phyloP scores from a whole-genome alignment of 2,888 invertebrate species.

The Psylliodes chrysocephalus region DNA sequence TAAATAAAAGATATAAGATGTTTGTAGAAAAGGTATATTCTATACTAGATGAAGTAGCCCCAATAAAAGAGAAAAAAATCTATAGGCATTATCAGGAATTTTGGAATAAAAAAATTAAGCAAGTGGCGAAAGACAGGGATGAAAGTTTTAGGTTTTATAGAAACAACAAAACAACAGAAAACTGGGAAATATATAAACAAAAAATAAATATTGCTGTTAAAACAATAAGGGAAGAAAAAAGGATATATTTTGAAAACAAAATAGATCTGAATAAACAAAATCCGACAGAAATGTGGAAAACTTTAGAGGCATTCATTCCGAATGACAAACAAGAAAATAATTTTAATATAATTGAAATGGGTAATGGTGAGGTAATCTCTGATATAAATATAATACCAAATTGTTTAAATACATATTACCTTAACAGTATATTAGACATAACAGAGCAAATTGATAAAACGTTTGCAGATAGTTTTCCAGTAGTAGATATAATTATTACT shows the following conservation, averaged over 20 bases:
- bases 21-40: neutral
- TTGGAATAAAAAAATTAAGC: neutral
- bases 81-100: constrained; percentile 1
- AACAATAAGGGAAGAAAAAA: constrained; percentile 8
- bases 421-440: neutral
- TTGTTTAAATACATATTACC: neutral
- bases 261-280: neutral
- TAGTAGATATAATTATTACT: neutral
- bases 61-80: constrained; percentile 1
- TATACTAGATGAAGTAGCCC: neutral
- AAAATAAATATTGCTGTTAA: neutral
- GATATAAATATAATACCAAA: neutral
- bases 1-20: constrained; percentile 1
- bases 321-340: neutral
- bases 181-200: neutral
- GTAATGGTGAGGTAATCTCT: neutral
- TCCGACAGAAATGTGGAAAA: constrained; percentile 1
- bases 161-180: neutral
- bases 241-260: neutral
- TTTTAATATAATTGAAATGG: neutral
- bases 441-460: neutral
- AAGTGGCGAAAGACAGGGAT: constrained; percentile 4
- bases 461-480: neutral
- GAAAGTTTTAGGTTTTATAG: constrained; percentile 1
- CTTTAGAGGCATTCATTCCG: neutral